A percentile compares a stretch with the other conserved stretches of the same genome.
Conservation (phyloP, 1,140 invertebrate species). For the Drosophila carrolli region DNA sequence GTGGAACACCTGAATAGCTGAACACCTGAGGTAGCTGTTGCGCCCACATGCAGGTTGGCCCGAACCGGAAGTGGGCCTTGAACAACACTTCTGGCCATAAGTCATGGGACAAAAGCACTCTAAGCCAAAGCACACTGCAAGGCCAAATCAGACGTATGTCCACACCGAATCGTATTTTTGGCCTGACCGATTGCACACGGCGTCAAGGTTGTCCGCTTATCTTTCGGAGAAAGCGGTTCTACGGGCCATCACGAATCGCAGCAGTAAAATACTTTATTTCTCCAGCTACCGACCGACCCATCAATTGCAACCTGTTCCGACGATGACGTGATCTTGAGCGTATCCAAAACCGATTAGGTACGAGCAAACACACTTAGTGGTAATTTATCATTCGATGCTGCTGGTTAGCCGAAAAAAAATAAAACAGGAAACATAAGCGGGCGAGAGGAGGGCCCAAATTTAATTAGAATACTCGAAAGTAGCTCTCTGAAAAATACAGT, state of each 20-base stretch:
- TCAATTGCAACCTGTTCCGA: slow-evolving; percentile 42
- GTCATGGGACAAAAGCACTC: slow-evolving; percentile 7
- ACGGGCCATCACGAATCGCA: slow-evolving; percentile 12
- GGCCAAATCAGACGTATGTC: slow-evolving; percentile 6
- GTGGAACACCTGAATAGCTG: slow-evolving; percentile 12
- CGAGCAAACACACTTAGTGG: slow-evolving; percentile 51
- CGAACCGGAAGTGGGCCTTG: slow-evolving; percentile 66
- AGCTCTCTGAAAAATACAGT: slow-evolving; percentile 19
- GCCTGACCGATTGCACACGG: slow-evolving; percentile 66
- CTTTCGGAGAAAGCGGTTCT: slow-evolving; percentile 42
- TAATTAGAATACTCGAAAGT: slow-evolving; percentile 22
- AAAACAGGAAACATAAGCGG: slow-evolving; percentile 78
- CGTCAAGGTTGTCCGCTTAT: slow-evolving; percentile 60
- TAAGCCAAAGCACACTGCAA: slow-evolving; percentile 44
- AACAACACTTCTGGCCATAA: slow-evolving; percentile 1
- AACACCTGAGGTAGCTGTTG: slow-evolving; percentile 6
- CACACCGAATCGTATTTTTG: slow-evolving; percentile 7
- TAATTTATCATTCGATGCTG: slow-evolving; percentile 69
- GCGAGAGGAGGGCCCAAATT: slow-evolving; percentile 22
- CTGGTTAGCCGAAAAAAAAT: slow-evolving; percentile 15
- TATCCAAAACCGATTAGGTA: slow-evolving; percentile 30
- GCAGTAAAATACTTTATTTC: slow-evolving; percentile 25
- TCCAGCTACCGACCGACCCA: slow-evolving; percentile 24
- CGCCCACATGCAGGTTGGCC: slow-evolving; percentile 61
- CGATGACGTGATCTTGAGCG: slow-evolving; percentile 65